A percentile compares a stretch with the other conserved stretches of the same genome.
These are phyloP conservation scores for Polyommatus iphigenia DNA, from an alignment of 2,888 invertebrate genomes.

Conservation along the genomic window DNA sequence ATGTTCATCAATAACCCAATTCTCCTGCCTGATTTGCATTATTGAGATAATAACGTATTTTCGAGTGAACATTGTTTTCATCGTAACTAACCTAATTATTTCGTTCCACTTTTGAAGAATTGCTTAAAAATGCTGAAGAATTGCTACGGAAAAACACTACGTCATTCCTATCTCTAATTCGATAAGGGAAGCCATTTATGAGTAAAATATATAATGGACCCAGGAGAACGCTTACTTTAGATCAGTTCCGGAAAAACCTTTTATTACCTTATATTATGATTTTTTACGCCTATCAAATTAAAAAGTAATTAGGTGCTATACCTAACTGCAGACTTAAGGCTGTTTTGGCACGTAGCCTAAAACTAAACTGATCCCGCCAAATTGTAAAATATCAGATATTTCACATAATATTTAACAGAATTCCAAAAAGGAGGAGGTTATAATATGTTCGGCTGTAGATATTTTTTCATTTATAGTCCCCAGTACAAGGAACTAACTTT, in stretches of 20 bases:
- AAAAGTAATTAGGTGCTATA: not conserved
- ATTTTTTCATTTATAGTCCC: too few species aligned
- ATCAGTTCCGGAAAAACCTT: not conserved
- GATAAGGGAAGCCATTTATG: not conserved
- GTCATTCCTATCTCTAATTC: not conserved
- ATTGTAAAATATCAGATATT: too few species aligned
- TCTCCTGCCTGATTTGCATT: not conserved
- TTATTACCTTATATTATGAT: not conserved
- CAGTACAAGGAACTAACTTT: too few species aligned
- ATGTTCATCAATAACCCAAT: not conserved
- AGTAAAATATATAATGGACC: not conserved
- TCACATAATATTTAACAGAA: too few species aligned
- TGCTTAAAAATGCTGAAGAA: not conserved
- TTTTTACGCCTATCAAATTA: not conserved
- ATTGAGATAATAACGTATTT: not conserved
- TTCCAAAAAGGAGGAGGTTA: too few species aligned
- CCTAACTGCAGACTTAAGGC: not conserved
- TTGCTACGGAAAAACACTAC: not conserved
- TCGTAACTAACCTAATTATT: slow-evolving; percentile 10
- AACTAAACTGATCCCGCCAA: too few species aligned
- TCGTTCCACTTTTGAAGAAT: not conserved
- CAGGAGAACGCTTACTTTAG: not conserved
- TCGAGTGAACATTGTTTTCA: slow-evolving; percentile 6
- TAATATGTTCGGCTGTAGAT: too few species aligned
- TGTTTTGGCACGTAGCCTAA: not conserved